phyloP scores from a whole-genome alignment of 2,888 invertebrate genomes.

The Neocrepidodera transversa region DNA sequence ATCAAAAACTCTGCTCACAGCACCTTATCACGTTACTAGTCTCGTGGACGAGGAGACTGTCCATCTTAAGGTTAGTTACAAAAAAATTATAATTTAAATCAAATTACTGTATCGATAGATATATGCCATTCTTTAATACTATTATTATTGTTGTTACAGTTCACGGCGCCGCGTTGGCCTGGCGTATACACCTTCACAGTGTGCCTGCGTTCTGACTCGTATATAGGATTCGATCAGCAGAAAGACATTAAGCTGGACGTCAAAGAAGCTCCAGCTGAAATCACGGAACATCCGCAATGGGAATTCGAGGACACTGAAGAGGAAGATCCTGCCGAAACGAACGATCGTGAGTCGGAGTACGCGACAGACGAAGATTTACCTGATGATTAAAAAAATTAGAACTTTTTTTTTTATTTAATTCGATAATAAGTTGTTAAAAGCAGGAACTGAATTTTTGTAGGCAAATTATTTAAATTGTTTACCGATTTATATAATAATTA shows the following conservation, averaged over 20 bases:
- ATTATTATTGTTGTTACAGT: conserved; percentile 59
- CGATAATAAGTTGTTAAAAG: background rate
- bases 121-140: too few relatives aligned
- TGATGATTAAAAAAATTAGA: conserved; percentile 50
- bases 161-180: conserved; percentile 94
- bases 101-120: background rate
- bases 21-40: conserved; percentile 93
- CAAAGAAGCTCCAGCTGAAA: conserved; percentile 91
- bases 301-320: conserved; percentile 94
- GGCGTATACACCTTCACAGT: conserved; percentile 93
- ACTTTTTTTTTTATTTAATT: background rate
- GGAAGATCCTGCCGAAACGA: conserved; percentile 66
- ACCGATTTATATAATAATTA: too few relatives aligned
- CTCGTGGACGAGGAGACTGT: conserved; percentile 89
- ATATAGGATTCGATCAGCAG: conserved; percentile 94
- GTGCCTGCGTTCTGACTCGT: conserved; percentile 94
- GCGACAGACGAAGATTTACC: conserved; percentile 73
- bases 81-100: background rate
- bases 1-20: conserved; percentile 87
- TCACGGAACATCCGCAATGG: conserved; percentile 95
- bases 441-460: too few relatives aligned
- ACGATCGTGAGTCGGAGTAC: conserved; percentile 72
- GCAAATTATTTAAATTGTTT: too few relatives aligned
- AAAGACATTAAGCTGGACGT: conserved; percentile 97
- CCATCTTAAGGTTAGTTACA: conserved; percentile 73